A percentile compares a stretch with the other conserved stretches of the same genome.
These are phyloP conservation scores for Bursaphelenchus okinawaensis DNA, from an alignment of 2,888 invertebrate species.

Conservation along the genomic window DNA sequence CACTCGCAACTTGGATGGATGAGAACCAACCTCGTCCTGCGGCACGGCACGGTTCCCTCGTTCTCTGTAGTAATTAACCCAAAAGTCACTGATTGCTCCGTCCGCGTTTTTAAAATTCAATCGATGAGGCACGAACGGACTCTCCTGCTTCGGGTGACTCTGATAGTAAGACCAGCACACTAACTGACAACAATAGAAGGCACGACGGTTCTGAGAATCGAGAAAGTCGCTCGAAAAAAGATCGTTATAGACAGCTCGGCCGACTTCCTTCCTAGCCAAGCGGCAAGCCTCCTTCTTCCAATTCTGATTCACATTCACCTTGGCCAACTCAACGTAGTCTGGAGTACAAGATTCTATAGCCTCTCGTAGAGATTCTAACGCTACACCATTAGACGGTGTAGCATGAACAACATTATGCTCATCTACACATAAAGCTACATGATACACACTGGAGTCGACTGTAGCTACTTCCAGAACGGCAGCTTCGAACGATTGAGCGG, in stretches of 20 bases:
- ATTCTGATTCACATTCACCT: slow-evolving; percentile 14
- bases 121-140: slow-evolving; percentile 34
- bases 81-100: slow-evolving; percentile 33
- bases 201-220: slow-evolving; percentile 19
- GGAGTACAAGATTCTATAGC: slow-evolving; percentile 15
- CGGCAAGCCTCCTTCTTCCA: slow-evolving; percentile 15
- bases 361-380: slow-evolving; percentile 8
- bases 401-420: slow-evolving; percentile 19
- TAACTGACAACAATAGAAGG: slow-evolving; percentile 36
- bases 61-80: slow-evolving; percentile 38
- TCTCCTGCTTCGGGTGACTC: slow-evolving; percentile 6
- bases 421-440: slow-evolving; percentile 21
- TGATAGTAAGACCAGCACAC: slow-evolving; percentile 19
- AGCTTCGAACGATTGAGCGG: slow-evolving; percentile 10
- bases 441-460: slow-evolving; percentile 22
- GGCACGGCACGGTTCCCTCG: slow-evolving; percentile 20
- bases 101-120: slow-evolving; percentile 34
- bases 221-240: slow-evolving; percentile 26
- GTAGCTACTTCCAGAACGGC: slow-evolving; percentile 19
- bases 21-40: slow-evolving; percentile 29
- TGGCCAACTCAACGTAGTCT: slow-evolving; percentile 22
- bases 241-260: slow-evolving; percentile 29
- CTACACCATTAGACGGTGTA: slow-evolving; percentile 13
- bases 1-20: slow-evolving; percentile 21
- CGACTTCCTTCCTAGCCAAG: slow-evolving; percentile 28